Conservation (phyloP, 2,888 invertebrate genomes). For the Sphinx pinastri region DNA sequence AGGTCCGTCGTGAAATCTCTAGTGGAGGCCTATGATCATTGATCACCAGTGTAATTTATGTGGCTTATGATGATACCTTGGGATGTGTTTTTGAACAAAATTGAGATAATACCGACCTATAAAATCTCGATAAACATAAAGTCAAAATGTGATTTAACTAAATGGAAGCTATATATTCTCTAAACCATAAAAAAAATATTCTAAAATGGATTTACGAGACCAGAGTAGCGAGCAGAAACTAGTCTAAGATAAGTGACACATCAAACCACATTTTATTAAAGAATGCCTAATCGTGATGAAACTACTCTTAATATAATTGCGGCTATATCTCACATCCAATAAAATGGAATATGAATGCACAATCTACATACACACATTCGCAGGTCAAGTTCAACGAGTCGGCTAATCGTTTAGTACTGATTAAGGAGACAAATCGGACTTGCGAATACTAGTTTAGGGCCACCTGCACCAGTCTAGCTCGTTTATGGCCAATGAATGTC, state of each 20-base stretch:
- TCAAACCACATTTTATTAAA: neutral
- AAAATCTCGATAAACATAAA: too few species aligned
- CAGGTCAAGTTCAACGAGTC: conserved; percentile 26
- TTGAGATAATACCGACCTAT: too few species aligned
- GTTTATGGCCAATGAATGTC: conserved; percentile 8
- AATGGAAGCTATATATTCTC: too few species aligned
- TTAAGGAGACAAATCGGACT: conserved; percentile 18
- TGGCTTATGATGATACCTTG: too few species aligned
- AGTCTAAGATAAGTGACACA: neutral
- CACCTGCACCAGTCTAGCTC: conserved; percentile 8
- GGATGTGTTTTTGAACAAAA: neutral
- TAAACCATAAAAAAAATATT: too few species aligned
- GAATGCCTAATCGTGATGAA: neutral
- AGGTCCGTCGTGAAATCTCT: too few species aligned
- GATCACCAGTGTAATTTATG: too few species aligned
- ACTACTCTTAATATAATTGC: neutral
- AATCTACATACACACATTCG: neutral
- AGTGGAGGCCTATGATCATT: too few species aligned
- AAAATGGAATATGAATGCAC: conserved; percentile 19
- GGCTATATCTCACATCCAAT: neutral
- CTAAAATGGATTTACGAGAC: too few species aligned
- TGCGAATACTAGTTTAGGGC: conserved; percentile 6
- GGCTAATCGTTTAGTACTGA: conserved; percentile 10
- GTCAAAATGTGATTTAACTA: too few species aligned
- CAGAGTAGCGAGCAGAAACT: too few species aligned